A percentile compares a stretch with the other conserved stretches of the same genome.
phyloP scores from a whole-genome alignment of 2,888 invertebrate species.

The Trissolcus brochymenae region DNA sequence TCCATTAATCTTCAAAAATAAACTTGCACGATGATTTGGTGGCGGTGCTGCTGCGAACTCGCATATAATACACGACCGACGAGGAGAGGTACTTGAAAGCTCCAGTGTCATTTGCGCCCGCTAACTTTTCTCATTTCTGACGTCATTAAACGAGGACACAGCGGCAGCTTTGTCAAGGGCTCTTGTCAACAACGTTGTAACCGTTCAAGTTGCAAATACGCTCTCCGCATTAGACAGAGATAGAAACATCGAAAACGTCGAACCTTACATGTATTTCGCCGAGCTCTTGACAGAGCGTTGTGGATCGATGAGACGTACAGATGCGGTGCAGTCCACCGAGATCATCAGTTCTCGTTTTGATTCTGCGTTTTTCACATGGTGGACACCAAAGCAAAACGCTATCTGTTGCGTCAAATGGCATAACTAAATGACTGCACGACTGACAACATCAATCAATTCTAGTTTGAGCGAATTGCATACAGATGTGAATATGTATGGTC shows the following conservation, averaged over 20 bases:
- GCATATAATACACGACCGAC: slow-evolving; percentile 39
- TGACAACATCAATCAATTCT: slow-evolving; percentile 24
- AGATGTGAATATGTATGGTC: slow-evolving; percentile 7
- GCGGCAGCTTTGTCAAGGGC: slow-evolving; percentile 38
- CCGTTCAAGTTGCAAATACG: slow-evolving; percentile 43
- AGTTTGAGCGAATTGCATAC: slow-evolving; percentile 1
- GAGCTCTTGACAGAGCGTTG: neutral
- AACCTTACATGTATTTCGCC: neutral
- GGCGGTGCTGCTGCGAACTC: slow-evolving; percentile 25
- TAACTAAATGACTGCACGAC: slow-evolving; percentile 43
- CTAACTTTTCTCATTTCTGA: slow-evolving; percentile 56
- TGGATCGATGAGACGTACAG: too few species aligned
- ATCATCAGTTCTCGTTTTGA: slow-evolving; percentile 10
- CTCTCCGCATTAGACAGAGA: slow-evolving; percentile 17
- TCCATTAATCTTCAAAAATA: slow-evolving; percentile 41
- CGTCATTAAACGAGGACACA: slow-evolving; percentile 51
- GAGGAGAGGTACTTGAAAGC: slow-evolving; percentile 30
- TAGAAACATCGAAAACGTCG: slow-evolving; percentile 2
- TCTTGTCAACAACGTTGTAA: slow-evolving; percentile 46
- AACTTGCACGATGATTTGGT: slow-evolving; percentile 36
- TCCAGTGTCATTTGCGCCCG: slow-evolving; percentile 41
- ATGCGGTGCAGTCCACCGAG: too few species aligned
- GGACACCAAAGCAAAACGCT: neutral
- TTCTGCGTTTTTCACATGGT: slow-evolving; percentile 3
- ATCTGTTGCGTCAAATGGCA: slow-evolving; percentile 21